Evolutionary conservation across 2,797 vertebrate genomes (phyloP), one percentile per base, ranked within the genome.

Genomic region (Odontamblyopus lacepedii): DNA sequence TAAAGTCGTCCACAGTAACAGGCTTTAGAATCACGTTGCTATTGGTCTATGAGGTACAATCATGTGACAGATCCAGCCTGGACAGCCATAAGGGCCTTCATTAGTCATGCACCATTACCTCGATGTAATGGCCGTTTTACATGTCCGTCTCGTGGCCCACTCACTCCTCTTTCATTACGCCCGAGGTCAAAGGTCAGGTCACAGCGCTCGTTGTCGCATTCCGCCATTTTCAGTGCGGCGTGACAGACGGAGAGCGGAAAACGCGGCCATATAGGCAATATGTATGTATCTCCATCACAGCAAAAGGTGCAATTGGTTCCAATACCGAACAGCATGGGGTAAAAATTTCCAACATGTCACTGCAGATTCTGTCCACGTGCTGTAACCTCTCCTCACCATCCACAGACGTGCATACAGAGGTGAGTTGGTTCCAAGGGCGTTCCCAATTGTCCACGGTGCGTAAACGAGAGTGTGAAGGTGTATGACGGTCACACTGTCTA

Each of bases 81-180:
- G n/a, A 68, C 29, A 19, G 66, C 56, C 53, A 56, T 56, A 23
- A 68, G 51, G 30, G 19, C 50, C 66, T n/a, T 35, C 50, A 68
- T 68, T 56, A 35, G 66, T 38, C 66, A 68, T 38, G 51, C 29
- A 56, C 66, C 66, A 68, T 68, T 68, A 68, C 51, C 51, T 57
- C 30, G 30, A 35, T 68, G 30, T 68, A 56, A 56, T 30, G 27
- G 50, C 50, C 50, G 29, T 35, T 67, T 67, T 67, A 67, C 66
- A 68, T 56, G 66, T 68, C 51, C 35, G 30, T 35, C 66, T 68
- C 29, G 32, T 38, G 51, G 53, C 51, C 53, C 29, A 56, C 18
- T 11, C 51, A 55, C 51, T 68, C 32, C 53, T 67, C 50, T 67
- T 67, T 55, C 50, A 67, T 67, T 67, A 53, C 27, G 48, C 50